Percentiles rank a stretch among this genome's conserved stretches.
Evolutionary conservation across 2,797 vertebrate species (phyloP).

Genomic region (Sebastes trivittatus): DNA sequence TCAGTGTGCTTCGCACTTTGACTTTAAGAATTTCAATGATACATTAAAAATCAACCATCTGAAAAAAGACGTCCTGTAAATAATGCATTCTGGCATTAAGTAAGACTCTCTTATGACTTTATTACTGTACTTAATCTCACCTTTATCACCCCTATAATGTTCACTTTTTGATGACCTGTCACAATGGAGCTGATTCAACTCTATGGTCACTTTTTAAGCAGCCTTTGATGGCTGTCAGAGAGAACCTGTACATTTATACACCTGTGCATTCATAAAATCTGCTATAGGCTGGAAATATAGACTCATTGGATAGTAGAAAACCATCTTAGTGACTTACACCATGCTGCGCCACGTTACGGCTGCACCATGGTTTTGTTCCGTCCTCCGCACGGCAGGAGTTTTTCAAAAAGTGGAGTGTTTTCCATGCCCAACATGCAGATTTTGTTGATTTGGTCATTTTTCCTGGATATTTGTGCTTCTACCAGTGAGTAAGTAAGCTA

Average conservation of each 20-base stretch:
- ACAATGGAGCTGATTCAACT: background rate
- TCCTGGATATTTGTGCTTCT: no score
- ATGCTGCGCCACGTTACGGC: no score
- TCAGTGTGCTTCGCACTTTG: conserved; percentile 4
- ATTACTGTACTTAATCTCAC: background rate
- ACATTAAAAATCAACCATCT: background rate
- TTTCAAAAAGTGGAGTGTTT: no score
- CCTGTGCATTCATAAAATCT: background rate
- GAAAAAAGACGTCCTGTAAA: background rate
- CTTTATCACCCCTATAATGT: background rate
- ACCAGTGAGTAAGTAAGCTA: no score
- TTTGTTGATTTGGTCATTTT: no score
- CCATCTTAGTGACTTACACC: background rate
- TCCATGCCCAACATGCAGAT: no score
- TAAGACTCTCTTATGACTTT: background rate
- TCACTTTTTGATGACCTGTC: background rate
- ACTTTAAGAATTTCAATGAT: background rate
- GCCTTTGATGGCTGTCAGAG: background rate
- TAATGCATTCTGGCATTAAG: background rate
- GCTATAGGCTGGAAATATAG: background rate
- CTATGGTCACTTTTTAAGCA: background rate
- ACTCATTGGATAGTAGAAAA: background rate
- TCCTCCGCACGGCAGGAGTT: background rate
- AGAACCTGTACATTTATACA: background rate
- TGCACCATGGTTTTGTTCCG: background rate